Conservation (phyloP, 2,888 invertebrate species). For the Tetrapedia diversipes region DNA sequence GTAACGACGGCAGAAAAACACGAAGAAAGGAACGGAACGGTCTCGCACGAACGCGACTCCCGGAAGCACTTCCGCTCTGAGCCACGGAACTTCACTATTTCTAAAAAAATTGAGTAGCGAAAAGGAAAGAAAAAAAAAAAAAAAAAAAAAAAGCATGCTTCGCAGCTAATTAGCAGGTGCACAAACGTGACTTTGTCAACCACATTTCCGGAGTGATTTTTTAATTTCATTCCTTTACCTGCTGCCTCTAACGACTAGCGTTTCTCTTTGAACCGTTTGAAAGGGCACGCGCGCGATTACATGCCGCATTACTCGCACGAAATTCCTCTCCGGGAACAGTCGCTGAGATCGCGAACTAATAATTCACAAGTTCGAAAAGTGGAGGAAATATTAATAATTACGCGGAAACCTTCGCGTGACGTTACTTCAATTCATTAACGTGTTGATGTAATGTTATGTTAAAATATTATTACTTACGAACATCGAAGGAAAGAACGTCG, state of each 20-base stretch:
- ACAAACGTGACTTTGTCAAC: slow-evolving; percentile 42
- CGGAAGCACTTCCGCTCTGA: slow-evolving; percentile 25
- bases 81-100: slow-evolving; percentile 27
- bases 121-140: not conserved
- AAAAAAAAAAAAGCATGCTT: not conserved
- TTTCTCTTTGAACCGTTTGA: not conserved
- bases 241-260: slow-evolving; percentile 1
- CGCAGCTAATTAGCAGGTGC: slow-evolving; percentile 31
- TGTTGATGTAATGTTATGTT: too few species aligned
- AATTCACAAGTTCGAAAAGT: not conserved
- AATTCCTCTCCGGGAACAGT: not conserved
- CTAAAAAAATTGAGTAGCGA: slow-evolving; percentile 16
- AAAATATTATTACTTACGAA: too few species aligned
- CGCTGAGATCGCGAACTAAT: not conserved
- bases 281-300: slow-evolving; percentile 5
- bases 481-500: too few species aligned
- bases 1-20: not conserved
- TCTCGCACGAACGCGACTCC: slow-evolving; percentile 6
- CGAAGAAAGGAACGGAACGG: not conserved
- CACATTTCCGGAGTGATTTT: slow-evolving; percentile 32
- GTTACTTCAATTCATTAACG: not conserved
- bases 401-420: not conserved
- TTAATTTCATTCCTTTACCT: slow-evolving; percentile 40
- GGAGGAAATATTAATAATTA: not conserved
- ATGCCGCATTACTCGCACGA: slow-evolving; percentile 12